Evolutionary conservation across 2,113 vertebrate genomes (phyloP).

Genomic region (Sprattus sprattus): DNA sequence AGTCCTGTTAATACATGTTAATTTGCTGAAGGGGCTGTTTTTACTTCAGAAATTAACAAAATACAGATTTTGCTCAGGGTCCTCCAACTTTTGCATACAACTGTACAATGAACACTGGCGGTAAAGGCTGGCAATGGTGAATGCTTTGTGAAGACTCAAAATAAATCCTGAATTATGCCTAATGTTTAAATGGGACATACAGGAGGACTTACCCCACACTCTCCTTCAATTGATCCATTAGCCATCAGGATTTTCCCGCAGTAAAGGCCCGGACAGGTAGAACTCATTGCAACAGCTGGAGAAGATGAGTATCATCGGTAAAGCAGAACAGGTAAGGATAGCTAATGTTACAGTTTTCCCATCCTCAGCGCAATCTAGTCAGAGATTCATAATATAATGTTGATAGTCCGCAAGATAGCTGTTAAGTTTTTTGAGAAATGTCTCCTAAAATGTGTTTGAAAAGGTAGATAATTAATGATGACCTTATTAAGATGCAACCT

Average conservation of each 20-base stretch:
- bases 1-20: not conserved
- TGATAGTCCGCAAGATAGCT: not conserved
- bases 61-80: too few species aligned
- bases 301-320: conserved; percentile 29
- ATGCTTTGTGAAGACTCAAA: not conserved
- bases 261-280: conserved; percentile 86
- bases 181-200: not conserved
- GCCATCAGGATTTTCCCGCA: conserved; percentile 77
- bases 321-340: not conserved
- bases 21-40: not conserved
- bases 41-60: not conserved
- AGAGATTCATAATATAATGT: not conserved
- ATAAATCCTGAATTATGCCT: too few species aligned
- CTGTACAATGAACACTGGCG: too few species aligned
- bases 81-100: too few species aligned
- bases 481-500: too few species aligned
- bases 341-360: not conserved
- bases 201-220: conserved; percentile 83
- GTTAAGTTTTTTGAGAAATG: not conserved
- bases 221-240: conserved; percentile 73
- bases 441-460: not conserved
- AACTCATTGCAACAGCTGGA: conserved; percentile 81
- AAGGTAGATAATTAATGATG: not conserved
- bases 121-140: not conserved
- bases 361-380: too few species aligned